Percentiles rank a stretch among this genome's conserved stretches.
phyloP scores from a whole-genome alignment of 64 coral and sea anemone genomes.

The Exaiptasia diaphana region DNA sequence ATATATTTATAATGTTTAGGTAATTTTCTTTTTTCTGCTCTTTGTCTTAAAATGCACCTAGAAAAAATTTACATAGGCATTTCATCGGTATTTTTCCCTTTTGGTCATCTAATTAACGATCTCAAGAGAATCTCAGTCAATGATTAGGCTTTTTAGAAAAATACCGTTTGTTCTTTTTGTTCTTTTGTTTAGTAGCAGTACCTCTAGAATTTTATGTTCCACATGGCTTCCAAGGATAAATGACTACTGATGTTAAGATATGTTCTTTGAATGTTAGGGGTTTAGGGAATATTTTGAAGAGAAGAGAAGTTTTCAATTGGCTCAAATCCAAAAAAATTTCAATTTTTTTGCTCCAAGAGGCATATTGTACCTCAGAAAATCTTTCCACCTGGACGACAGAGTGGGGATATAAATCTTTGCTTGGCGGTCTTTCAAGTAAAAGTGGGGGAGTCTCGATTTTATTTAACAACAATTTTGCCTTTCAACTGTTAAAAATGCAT shows the following conservation, averaged over 20 bases:
- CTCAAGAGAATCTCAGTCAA: too few species aligned
- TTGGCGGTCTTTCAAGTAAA: not conserved
- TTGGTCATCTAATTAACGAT: too few species aligned
- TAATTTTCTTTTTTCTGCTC: too few species aligned
- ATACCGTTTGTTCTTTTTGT: too few species aligned
- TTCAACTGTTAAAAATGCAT: not conserved
- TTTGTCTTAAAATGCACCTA: too few species aligned
- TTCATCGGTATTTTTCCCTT: too few species aligned
- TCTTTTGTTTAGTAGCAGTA: too few species aligned
- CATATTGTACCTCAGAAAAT: not conserved
- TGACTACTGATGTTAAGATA: not conserved
- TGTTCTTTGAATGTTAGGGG: constrained; percentile 7
- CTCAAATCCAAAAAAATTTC: constrained; percentile 6
- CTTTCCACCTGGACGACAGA: not conserved
- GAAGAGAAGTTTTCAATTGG: constrained; percentile 20
- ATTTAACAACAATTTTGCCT: constrained; percentile 31
- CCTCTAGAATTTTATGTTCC: too few species aligned
- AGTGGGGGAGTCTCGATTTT: constrained; percentile 1
- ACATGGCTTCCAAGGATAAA: too few species aligned
- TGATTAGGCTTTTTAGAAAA: too few species aligned
- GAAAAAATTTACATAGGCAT: too few species aligned
- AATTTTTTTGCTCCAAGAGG: constrained; percentile 17
- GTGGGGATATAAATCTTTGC: constrained; percentile 7
- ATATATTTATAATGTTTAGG: too few species aligned
- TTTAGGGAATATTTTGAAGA: not conserved